Conservation (phyloP, 2,888 invertebrate species). For the Ormyrus thymus region DNA sequence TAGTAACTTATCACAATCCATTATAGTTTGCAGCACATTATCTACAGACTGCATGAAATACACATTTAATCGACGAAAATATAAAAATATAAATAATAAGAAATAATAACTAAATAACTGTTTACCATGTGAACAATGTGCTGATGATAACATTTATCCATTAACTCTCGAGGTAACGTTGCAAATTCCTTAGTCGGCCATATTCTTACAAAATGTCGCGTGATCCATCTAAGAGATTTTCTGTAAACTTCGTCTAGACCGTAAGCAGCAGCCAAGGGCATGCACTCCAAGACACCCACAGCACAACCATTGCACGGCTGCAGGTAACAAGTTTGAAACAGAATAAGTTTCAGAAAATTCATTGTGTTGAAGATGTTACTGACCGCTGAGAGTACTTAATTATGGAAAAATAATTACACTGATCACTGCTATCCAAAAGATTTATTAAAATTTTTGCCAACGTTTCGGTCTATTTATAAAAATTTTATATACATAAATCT, state of each 20-base stretch:
- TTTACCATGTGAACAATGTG: conserved; percentile 85
- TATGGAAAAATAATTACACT: neutral
- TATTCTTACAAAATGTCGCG: conserved; percentile 88
- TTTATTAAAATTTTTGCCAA: too few relatives aligned
- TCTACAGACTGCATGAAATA: conserved; percentile 80
- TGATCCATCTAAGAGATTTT: conserved; percentile 91
- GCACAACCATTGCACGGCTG: conserved; percentile 93
- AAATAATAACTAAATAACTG: neutral
- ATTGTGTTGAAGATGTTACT: too few relatives aligned
- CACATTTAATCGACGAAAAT: neutral
- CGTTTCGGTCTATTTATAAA: too few relatives aligned
- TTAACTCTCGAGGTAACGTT: conserved; percentile 86
- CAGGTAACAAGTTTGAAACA: conserved; percentile 60
- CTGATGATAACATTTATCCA: conserved; percentile 90
- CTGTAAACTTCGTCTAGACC: conserved; percentile 91
- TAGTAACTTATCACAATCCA: conserved; percentile 88
- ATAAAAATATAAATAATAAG: neutral
- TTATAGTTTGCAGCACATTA: conserved; percentile 87
- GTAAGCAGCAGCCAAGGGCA: conserved; percentile 89
- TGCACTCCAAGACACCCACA: conserved; percentile 90
- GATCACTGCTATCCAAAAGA: neutral
- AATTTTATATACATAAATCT: neutral
- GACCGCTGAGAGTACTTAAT: neutral
- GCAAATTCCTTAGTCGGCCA: conserved; percentile 96
- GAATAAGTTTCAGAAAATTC: too few relatives aligned